phyloP scores from a whole-genome alignment of 1,140 invertebrate genomes.

The Linepithema humile region DNA sequence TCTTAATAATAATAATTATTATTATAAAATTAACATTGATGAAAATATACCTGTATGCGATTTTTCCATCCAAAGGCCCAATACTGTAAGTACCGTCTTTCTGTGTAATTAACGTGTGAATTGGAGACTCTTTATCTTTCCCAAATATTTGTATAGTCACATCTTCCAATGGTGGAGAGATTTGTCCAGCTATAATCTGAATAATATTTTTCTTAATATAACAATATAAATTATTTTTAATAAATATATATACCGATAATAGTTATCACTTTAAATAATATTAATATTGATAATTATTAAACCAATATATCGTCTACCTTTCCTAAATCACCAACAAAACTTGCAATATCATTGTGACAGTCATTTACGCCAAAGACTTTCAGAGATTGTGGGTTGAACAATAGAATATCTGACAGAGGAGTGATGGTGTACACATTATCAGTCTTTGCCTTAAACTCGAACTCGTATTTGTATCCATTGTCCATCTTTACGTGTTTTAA shows the following conservation, averaged over 20 bases:
- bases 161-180: conserved; percentile 88
- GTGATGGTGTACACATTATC: conserved; percentile 86
- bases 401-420: conserved; percentile 87
- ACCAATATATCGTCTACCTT: too few species aligned
- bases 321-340: conserved; percentile 80
- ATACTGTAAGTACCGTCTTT: conserved; percentile 91
- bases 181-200: conserved; percentile 80
- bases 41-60: conserved; percentile 84
- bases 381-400: conserved; percentile 89
- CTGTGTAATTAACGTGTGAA: conserved; percentile 84
- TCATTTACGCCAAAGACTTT: conserved; percentile 88
- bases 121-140: conserved; percentile 79
- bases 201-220: not conserved
- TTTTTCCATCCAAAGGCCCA: conserved; percentile 89
- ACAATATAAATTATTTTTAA: too few species aligned
- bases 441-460: conserved; percentile 85
- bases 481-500: conserved; percentile 75
- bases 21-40: not conserved
- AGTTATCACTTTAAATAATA: too few species aligned
- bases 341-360: conserved; percentile 88
- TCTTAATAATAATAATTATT: not conserved
- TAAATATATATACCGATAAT: too few species aligned
- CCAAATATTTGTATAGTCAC: conserved; percentile 86
- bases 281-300: too few species aligned
- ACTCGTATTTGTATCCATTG: conserved; percentile 83